phyloP scores from a whole-genome alignment of 2,113 vertebrate genomes.

The Isichthys henryi region DNA sequence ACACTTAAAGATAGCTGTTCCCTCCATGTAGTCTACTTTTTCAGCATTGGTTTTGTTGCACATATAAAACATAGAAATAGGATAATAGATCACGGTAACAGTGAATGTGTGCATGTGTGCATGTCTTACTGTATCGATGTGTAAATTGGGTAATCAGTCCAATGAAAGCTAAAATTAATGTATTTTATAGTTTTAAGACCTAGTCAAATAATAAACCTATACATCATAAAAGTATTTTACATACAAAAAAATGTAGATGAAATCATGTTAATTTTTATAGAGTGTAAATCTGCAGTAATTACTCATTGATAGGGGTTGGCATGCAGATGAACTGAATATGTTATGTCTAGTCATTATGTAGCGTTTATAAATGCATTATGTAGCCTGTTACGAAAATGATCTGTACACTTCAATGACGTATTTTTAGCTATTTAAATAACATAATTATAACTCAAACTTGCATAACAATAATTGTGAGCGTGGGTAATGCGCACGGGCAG shows the following conservation, averaged over 20 bases:
- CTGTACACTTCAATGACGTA: neutral
- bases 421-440: neutral
- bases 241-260: neutral
- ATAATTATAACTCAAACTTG: neutral
- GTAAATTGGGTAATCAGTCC: neutral
- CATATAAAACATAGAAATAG: neutral
- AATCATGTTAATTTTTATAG: neutral
- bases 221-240: neutral
- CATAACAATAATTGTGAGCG: neutral
- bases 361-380: neutral
- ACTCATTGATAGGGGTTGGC: neutral
- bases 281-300: neutral
- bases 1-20: neutral
- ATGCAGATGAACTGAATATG: neutral
- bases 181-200: neutral
- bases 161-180: neutral
- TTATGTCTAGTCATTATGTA: neutral
- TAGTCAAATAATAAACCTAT: neutral
- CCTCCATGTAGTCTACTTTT: neutral
- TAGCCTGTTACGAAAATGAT: neutral
- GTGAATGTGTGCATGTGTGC: neutral
- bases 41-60: neutral
- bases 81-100: neutral
- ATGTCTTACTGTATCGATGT: neutral
- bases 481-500: too few species aligned